These are phyloP conservation scores for Oenanthe oenanthe DNA, from an alignment of 2,113 vertebrate genomes.

Conservation along the genomic window DNA sequence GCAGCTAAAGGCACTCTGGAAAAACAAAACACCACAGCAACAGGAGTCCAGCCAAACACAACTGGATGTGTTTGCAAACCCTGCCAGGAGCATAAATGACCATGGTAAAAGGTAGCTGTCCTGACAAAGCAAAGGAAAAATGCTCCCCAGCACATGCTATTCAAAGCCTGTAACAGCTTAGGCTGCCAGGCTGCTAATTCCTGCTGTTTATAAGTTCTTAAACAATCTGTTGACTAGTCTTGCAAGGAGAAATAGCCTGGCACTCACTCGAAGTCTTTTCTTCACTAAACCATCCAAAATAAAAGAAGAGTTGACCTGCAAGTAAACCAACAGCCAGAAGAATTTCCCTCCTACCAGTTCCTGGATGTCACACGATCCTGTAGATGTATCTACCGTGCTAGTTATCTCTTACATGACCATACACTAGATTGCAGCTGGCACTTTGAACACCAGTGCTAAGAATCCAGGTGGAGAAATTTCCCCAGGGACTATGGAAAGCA, in stretches of 20 bases:
- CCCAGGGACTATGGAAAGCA: not conserved
- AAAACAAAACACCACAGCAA: not conserved
- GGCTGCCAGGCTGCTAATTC: not conserved
- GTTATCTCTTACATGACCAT: not conserved
- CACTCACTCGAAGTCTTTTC: not conserved
- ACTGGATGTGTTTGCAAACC: not conserved
- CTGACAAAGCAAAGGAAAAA: not conserved
- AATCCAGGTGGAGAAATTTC: not conserved
- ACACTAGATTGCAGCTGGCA: not conserved
- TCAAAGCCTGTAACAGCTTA: not conserved
- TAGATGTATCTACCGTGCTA: not conserved
- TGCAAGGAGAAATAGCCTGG: not conserved
- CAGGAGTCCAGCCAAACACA: rapidly evolving
- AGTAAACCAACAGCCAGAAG: not conserved
- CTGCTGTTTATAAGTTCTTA: not conserved
- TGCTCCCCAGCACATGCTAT: not conserved
- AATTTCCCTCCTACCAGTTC: not conserved
- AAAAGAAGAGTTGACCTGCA: not conserved
- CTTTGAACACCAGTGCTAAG: not conserved
- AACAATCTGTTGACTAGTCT: not conserved
- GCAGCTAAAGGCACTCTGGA: not conserved
- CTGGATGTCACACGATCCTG: not conserved
- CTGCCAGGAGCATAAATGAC: not conserved
- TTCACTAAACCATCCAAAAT: not conserved
- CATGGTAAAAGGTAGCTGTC: not conserved